Evolutionary conservation across 2,113 vertebrate species (phyloP), one percentile per base, ranked within the genome.

Genomic region (Forbesichthys papilliferus): DNA sequence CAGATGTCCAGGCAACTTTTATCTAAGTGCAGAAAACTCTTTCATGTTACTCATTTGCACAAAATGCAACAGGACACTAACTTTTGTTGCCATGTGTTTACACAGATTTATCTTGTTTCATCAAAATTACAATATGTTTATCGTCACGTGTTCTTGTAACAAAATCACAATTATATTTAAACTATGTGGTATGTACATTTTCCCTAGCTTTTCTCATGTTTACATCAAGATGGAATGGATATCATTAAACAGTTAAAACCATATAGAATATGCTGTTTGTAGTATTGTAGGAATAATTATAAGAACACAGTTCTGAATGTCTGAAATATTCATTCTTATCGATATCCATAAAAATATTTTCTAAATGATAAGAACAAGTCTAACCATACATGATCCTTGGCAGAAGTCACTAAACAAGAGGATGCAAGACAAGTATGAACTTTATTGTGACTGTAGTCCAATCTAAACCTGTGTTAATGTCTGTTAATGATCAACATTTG

Each of bases 1-100:
- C 85, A 89, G 84, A 86, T 84, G 86, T 86, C 75, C 54, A 10
- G 16, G 60, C 14, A 75, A 74, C 83, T 74, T 83, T 68, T 73
- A 72, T 61, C 59, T 6, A 53, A 61, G 36, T 59, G 49, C 68
- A 63, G 58, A 75, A 60, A 69, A 60, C 8, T 54, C 54, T 52
- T 42, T 71, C 10, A 53, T 68, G 59, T 27, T 20, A 59, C 27
- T 49, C 6, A 12, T 4, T 55, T 34, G 59, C 20, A 61, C 34
- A 51, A 65, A 59, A 11, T 56, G 3, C 1, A 20, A 7, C 3
- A 7, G 54, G 57, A 68, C 64, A 71, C 13, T 16, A 1, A 14
- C 47, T 54, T 74, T 69, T 61, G 61, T 73, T 34, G n/a, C 3
- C 9, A 42, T 48, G 57, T 69, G 59, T 70, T 76, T 52, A 80